These are phyloP conservation scores for Ormyrus labotus DNA, from an alignment of 2,888 invertebrate genomes.

Conservation along the genomic window DNA sequence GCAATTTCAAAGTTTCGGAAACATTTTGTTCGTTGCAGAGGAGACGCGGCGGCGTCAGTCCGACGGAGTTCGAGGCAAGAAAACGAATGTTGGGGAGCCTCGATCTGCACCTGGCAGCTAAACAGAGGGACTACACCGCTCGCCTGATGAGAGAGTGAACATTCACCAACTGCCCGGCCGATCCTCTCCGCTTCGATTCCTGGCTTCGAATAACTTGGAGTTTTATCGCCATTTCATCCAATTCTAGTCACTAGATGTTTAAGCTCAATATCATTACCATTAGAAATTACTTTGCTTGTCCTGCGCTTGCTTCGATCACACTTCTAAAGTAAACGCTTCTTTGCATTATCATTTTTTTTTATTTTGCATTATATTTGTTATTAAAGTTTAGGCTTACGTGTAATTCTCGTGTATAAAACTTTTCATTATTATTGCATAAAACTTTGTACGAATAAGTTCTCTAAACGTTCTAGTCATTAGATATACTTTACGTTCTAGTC, in stretches of 20 bases:
- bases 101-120: conserved; percentile 70
- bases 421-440: not conserved
- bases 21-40: conserved; percentile 4
- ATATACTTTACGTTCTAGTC: conserved; percentile 23
- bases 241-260: conserved; percentile 41
- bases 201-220: not conserved
- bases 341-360: not conserved
- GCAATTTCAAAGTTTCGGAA: not conserved
- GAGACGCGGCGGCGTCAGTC: conserved; percentile 1
- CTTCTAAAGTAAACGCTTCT: not conserved
- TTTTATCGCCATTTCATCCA: conserved; percentile 26
- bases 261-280: no score
- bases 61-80: conserved; percentile 64
- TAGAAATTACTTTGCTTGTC: no score
- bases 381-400: no score
- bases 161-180: conserved; percentile 18
- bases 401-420: not conserved
- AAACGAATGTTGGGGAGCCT: conserved; percentile 69
- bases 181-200: conserved; percentile 3
- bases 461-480: conserved; percentile 30
- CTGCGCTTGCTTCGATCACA: no score
- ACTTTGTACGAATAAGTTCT: not conserved
- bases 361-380: no score
- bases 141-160: conserved; percentile 68
- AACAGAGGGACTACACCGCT: conserved; percentile 71